Conservation (phyloP, 2,113 vertebrate species). For the Ascaphus truei region DNA sequence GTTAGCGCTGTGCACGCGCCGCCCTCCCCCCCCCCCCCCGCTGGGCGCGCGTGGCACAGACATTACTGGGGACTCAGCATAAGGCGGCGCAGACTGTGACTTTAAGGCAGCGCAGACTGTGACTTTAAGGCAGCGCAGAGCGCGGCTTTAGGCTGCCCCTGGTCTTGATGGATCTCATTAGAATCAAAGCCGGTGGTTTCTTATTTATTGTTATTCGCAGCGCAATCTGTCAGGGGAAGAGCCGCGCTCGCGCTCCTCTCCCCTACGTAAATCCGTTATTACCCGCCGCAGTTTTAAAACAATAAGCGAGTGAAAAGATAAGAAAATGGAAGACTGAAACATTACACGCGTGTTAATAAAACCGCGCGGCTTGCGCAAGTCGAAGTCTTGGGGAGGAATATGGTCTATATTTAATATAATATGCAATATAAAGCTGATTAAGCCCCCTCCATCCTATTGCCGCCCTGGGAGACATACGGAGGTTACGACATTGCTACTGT, state of each 20-base stretch:
- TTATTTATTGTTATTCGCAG: slow-evolving; percentile 48
- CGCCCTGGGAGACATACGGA: neutral
- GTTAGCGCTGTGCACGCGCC: no score
- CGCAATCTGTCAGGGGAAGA: slow-evolving; percentile 40
- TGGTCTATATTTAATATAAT: slow-evolving; percentile 16
- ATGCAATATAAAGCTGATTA: slow-evolving; percentile 20
- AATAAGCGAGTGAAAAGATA: no score
- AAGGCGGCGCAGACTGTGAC: no score
- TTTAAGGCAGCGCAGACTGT: no score
- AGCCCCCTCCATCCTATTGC: neutral
- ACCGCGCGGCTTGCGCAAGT: neutral
- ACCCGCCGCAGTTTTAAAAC: neutral
- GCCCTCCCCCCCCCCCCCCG: no score
- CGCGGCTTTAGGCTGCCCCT: no score
- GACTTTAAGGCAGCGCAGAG: no score
- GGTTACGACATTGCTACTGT: neutral
- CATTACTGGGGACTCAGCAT: no score
- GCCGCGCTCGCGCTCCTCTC: slow-evolving; percentile 19
- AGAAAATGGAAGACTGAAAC: neutral
- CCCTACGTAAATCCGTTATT: neutral
- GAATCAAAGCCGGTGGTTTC: slow-evolving; percentile 40
- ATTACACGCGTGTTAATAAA: neutral
- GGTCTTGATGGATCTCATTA: slow-evolving; percentile 53
- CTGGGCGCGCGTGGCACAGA: no score
- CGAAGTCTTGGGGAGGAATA: neutral